Conservation (phyloP, 2,113 vertebrate species). For the pig (Sus scrofa) region DNA sequence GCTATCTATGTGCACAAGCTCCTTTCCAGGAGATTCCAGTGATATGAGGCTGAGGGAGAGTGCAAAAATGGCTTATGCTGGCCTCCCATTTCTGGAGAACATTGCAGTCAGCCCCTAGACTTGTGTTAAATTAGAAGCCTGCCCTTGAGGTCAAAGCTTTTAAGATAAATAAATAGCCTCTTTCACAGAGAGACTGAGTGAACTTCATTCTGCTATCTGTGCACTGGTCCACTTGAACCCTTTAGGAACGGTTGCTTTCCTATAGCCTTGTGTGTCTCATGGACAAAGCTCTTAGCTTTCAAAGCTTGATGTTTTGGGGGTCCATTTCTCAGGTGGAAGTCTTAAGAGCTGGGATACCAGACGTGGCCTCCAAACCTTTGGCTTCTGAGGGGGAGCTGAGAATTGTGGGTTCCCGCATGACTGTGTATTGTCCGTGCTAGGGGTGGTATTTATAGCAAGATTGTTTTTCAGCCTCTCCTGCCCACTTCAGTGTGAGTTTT, state of each 20-base stretch:
- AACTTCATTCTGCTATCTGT: not conserved
- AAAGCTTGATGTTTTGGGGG: not conserved
- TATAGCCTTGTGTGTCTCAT: not conserved
- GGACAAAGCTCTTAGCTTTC: not conserved
- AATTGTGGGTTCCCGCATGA: not conserved
- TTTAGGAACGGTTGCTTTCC: not conserved
- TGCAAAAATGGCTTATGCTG: not conserved
- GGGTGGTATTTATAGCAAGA: not conserved
- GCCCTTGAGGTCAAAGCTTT: not conserved
- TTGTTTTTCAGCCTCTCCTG: not conserved
- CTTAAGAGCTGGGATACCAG: not conserved
- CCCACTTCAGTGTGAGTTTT: not conserved
- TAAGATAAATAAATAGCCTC: conserved; percentile 1
- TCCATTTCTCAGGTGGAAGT: not conserved
- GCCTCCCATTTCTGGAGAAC: not conserved
- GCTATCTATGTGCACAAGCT: not conserved
- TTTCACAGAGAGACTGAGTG: not conserved
- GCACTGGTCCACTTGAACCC: not conserved
- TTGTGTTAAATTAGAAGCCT: not conserved
- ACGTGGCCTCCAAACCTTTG: not conserved
- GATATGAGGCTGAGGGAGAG: not conserved
- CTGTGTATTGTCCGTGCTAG: not conserved
- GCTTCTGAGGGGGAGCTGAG: not conserved
- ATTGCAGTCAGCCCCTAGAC: not conserved
- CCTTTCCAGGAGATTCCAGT: not conserved